A percentile compares a stretch with the other conserved stretches of the same genome.
phyloP scores from a whole-genome alignment of 1,140 invertebrate genomes.

The Ceratosolen fusciceps region DNA sequence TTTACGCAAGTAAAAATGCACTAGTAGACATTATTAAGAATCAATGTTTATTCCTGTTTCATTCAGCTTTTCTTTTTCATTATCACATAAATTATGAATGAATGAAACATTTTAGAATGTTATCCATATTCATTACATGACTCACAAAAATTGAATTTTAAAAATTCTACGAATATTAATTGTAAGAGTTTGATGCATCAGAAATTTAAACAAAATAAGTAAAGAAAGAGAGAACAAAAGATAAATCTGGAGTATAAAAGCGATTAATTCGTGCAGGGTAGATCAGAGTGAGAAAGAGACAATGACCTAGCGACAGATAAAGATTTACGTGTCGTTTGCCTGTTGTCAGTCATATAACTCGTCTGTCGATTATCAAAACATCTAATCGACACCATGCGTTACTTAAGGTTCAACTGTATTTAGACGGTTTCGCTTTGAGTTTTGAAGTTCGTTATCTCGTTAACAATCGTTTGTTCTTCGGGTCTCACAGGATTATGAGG shows the following conservation, averaged over 20 bases:
- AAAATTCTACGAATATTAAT: conserved; percentile 22
- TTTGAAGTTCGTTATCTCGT: conserved; percentile 72
- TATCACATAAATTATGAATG: conserved; percentile 5
- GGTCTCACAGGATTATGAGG: conserved; percentile 43
- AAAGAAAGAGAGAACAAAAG: not conserved
- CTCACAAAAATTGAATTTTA: conserved; percentile 15
- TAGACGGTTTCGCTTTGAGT: conserved; percentile 61
- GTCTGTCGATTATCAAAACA: conserved; percentile 57
- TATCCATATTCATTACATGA: conserved; percentile 32
- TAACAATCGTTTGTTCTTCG: conserved; percentile 67
- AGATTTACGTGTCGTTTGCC: conserved; percentile 36
- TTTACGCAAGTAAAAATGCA: too few relatives aligned
- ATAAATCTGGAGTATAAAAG: not conserved
- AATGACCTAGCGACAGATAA: conserved; percentile 25
- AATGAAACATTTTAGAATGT: not conserved
- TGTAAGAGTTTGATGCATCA: conserved; percentile 8
- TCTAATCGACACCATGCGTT: conserved; percentile 70
- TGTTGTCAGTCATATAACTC: conserved; percentile 20
- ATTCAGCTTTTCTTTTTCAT: conserved; percentile 1
- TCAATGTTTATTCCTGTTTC: conserved; percentile 20
- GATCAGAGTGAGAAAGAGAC: not conserved
- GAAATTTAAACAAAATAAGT: conserved; percentile 26
- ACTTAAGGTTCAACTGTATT: conserved; percentile 59
- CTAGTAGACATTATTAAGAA: conserved; percentile 9
- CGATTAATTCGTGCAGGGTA: not conserved